Base-by-base conservation (phyloP, 2,113 vertebrate genomes). In the Leptocoma aspasia region DNA sequence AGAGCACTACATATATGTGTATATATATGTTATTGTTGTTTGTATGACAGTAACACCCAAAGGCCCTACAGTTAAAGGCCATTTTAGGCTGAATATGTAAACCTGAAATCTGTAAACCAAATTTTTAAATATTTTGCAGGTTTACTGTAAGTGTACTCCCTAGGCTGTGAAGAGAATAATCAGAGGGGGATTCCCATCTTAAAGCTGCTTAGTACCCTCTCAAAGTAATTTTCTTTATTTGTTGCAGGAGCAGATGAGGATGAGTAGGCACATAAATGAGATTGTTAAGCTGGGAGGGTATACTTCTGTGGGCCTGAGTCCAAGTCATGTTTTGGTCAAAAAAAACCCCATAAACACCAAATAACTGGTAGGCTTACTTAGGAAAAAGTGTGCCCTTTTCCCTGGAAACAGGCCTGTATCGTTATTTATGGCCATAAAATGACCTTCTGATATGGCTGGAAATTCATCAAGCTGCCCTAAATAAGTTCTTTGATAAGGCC, bases 1-100 rank as follows among this genome's bases (percentile, higher is more conserved):
- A 69, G 27, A 82, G 30, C 0, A 1, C 6, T 52, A 6, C 26
- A 17, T 39, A 2, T 33, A 3, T 59, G 17, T 50, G 1, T 73
- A 3, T 17, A 3, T 47, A 8, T 24, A 6, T 47, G 17, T 47
- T 72, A 13, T 28, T 80, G 49, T n/a, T 84, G n/a, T 54, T 89
- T 69, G 23, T 45, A 39, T 89, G 88, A 21, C 20, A 42, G 14
- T 66, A 54, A 81, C 26, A 63, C 33, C 47, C 63, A 37, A 78
- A 78, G 42, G 26, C n/a, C 31, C 19, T 57, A 14, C 26, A 70
- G 59, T 18, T 86, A 70, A 89, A 89, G 39, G 42, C 42, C 8
- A 4, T 63, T 33, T 81, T 71, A 81, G 41, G 41, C 30, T 54
- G 84, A 91, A 91, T 65, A 81, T 5, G 7, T 49, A 77, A 39